A percentile compares a stretch with the other conserved stretches of the same genome.
Conservation (phyloP, 2,797 vertebrate genomes). For the Ficedula albicollis region DNA sequence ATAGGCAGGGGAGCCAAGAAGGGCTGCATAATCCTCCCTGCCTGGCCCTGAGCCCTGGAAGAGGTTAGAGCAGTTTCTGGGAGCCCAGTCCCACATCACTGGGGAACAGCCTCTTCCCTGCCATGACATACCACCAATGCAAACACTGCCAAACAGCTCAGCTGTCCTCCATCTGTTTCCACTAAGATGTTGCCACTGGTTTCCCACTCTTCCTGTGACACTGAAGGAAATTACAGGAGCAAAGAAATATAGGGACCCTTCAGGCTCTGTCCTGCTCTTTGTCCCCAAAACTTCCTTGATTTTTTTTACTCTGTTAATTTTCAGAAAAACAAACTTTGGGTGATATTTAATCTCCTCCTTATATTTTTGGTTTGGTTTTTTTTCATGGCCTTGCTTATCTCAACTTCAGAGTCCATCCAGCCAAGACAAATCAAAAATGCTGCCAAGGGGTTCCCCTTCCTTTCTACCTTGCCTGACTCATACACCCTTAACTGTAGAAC, state of each 20-base stretch:
- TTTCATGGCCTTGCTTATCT: not conserved
- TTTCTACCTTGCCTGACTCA: not conserved
- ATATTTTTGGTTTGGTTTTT: not conserved
- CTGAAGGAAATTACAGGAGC: not conserved
- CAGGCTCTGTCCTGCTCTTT: not conserved
- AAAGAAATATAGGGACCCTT: not conserved
- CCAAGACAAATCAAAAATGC: not conserved
- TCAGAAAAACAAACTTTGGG: not conserved
- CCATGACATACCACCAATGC: not conserved
- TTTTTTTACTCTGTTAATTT: not conserved
- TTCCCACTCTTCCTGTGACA: not conserved
- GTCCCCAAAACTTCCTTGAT: not conserved
- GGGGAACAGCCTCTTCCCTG: not conserved
- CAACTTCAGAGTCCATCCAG: not conserved
- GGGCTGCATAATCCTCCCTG: not conserved
- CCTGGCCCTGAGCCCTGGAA: not conserved
- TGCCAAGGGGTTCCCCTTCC: not conserved
- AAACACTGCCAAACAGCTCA: not conserved
- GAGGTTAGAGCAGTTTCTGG: not conserved
- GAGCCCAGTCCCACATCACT: rapidly evolving
- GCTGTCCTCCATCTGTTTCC: not conserved
- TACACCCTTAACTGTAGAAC: not conserved
- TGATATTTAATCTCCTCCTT: not conserved
- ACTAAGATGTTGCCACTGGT: not conserved
- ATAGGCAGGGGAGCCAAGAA: not conserved